phyloP scores from a whole-genome alignment of 2,113 vertebrate genomes.

The Takifugu flavidus region DNA sequence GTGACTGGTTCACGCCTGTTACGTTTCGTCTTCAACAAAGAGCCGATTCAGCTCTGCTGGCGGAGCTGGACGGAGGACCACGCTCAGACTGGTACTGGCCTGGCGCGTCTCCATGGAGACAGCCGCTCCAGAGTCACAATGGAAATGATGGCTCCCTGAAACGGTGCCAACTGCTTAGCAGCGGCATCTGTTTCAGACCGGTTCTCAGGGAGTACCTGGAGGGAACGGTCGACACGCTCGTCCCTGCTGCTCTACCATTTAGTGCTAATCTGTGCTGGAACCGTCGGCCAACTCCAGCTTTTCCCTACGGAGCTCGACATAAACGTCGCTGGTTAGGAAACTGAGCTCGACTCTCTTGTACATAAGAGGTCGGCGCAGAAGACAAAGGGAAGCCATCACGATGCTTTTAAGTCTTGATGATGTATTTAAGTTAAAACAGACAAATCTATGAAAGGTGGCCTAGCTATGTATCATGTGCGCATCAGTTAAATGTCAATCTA shows the following conservation, averaged over 20 bases:
- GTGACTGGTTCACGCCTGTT: constrained; percentile 27
- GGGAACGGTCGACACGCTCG: neutral
- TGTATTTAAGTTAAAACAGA: no score
- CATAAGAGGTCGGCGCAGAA: no score
- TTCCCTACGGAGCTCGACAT: no score
- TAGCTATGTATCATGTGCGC: no score
- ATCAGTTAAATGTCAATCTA: no score
- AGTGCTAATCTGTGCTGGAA: constrained; percentile 10
- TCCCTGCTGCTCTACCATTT: constrained; percentile 8
- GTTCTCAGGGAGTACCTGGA: constrained; percentile 14
- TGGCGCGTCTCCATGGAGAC: constrained; percentile 27
- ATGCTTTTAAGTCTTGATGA: no score
- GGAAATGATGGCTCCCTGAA: constrained; percentile 19
- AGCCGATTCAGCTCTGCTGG: constrained; percentile 36
- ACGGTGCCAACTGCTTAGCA: constrained; percentile 16
- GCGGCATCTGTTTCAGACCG: neutral
- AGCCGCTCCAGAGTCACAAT: constrained; percentile 31
- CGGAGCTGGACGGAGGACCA: constrained; percentile 41
- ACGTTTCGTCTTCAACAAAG: constrained; percentile 58
- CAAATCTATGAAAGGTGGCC: no score
- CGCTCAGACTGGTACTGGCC: constrained; percentile 54
- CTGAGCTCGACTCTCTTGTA: no score
- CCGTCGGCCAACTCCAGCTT: neutral
- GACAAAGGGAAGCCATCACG: no score
- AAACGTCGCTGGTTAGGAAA: no score